Conservation (phyloP, 2,888 invertebrate genomes). For the Chymomyza procnemis region DNA sequence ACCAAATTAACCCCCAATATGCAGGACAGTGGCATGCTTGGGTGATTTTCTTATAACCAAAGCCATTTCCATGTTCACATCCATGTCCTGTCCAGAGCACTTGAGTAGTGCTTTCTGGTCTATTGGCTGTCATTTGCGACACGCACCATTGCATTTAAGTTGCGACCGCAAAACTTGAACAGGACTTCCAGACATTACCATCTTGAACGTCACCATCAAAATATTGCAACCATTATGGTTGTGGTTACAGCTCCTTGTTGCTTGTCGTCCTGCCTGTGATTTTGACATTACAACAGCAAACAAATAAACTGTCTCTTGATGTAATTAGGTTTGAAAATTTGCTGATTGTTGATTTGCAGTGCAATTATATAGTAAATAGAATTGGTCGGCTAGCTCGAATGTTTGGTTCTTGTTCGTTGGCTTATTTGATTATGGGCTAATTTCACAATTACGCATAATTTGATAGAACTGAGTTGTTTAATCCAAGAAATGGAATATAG, state of each 20-base stretch:
- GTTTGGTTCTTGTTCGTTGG: constrained; percentile 64
- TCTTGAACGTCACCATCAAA: neutral
- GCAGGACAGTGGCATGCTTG: constrained; percentile 40
- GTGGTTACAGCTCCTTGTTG: neutral
- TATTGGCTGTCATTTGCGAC: constrained; percentile 63
- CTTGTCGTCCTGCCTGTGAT: constrained; percentile 35
- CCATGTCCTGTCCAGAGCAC: constrained; percentile 43
- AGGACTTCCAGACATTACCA: constrained; percentile 16
- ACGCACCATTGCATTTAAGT: constrained; percentile 57
- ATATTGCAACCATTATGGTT: neutral
- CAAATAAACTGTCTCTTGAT: constrained; percentile 46
- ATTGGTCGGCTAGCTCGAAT: constrained; percentile 46
- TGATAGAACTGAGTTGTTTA: constrained; percentile 7
- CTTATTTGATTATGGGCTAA: constrained; percentile 69
- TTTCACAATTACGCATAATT: constrained; percentile 31
- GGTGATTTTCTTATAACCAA: constrained; percentile 46
- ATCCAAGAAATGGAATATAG: neutral
- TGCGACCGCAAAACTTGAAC: constrained; percentile 53
- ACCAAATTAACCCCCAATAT: constrained; percentile 38
- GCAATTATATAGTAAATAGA: constrained; percentile 65
- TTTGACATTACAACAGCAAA: constrained; percentile 37
- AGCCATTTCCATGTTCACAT: constrained; percentile 13
- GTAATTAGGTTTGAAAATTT: constrained; percentile 69
- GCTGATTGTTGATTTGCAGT: constrained; percentile 55
- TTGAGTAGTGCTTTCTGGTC: constrained; percentile 70